Percentiles rank a stretch among this genome's conserved stretches.
phyloP scores from a whole-genome alignment of 37 sponge, comb jelly and placozoan genomes.

The Bolinopsis microptera region DNA sequence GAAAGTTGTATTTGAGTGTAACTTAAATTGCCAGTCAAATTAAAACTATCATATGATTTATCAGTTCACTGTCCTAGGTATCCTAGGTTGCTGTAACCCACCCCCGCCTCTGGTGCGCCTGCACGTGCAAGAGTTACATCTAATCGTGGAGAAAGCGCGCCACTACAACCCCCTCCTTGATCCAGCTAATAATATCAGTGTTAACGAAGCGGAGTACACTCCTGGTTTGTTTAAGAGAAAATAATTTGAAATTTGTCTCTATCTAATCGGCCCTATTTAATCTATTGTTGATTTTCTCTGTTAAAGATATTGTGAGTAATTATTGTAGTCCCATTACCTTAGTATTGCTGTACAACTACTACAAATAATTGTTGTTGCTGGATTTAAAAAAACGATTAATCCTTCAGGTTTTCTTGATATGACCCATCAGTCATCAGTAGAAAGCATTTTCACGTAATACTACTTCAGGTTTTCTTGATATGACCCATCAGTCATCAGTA shows the following conservation, averaged over 20 bases:
- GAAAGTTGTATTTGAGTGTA: no score
- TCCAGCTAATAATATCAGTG: neutral
- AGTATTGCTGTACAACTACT: no score
- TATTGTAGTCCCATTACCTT: no score
- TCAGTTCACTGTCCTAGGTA: constrained; percentile 61
- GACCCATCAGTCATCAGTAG: constrained; percentile 20
- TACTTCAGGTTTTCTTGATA: constrained; percentile 52
- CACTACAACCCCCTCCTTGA: constrained; percentile 63
- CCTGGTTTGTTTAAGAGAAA: constrained; percentile 44
- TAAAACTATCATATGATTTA: neutral
- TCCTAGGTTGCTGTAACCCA: constrained; percentile 92
- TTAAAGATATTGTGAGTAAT: no score
- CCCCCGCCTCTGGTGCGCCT: constrained; percentile 83
- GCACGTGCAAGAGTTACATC: constrained; percentile 76
- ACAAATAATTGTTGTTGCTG: no score
- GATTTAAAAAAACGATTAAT: no score
- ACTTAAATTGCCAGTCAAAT: neutral
- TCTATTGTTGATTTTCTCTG: no score
- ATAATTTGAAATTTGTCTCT: no score
- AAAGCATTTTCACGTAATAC: constrained; percentile 17
- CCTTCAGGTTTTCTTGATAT: constrained; percentile 48
- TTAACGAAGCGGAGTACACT: constrained; percentile 40
- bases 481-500: constrained; percentile 5
- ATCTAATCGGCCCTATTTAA: no score
- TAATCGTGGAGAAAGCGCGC: constrained; percentile 74